Evolutionary conservation across 2,888 invertebrate species (phyloP), one percentile per base, ranked within the genome.

Genomic region (Rhodophaea formosa): DNA sequence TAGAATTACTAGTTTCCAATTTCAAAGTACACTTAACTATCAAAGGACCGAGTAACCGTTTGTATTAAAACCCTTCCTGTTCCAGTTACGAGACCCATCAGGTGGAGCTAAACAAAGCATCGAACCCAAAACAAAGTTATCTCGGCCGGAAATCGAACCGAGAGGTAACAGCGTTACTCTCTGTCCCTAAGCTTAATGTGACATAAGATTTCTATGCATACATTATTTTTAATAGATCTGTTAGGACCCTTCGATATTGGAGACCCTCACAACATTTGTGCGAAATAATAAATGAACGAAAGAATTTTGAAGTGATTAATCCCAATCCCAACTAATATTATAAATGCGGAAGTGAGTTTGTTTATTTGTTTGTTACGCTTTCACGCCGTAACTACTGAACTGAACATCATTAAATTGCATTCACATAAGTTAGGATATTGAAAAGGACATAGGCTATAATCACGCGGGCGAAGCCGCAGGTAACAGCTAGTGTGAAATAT

Each of bases 141-240:
- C 47, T 47, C 47, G 47, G 14, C 15, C 44, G 49, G 23, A 44
- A 54, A 59, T 57, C 49, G 55, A 47, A 59, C 61, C 61, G 46
- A 56, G 57, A 54, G 12, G 39, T n/a, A n/a, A 39, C 39, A 39
- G 12, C 12, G 10, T 10, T 39, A 39, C 39, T 12, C 39, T 39
- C 39, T 39, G 39, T 39, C 39, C 39, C 39, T 39, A 23, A 23
- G 3, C 23, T 23, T 2, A 23, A 23, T 23, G 23, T 23, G 39
- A 12, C 39, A 12, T 39, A 39, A 39, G 12, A 39, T 39, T 8
- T n/a, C 39, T n/a, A n/a, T 39, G 39, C 39, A 39, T 39, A n/a
- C n/a, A n/a, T 39, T 39, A 39, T 39, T 39, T 39, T n/a, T 39
- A 39, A 39, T 39, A 12, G 23, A 23, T 2, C 23, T 23, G 12